Conservation (phyloP, 92 coral and sea anemone species). For the Micromussa lordhowensis region DNA sequence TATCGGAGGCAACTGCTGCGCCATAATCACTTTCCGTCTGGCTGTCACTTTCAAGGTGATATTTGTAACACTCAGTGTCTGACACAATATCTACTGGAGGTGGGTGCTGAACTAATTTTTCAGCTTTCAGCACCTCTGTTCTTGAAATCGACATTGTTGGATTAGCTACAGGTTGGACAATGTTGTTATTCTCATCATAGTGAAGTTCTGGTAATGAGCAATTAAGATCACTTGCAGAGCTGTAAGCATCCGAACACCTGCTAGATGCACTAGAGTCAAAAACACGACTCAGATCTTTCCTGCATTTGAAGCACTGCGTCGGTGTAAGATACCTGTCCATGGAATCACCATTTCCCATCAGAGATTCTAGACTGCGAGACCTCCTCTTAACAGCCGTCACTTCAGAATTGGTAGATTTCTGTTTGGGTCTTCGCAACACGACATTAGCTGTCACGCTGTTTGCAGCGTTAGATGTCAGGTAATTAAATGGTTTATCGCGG, state of each 20-base stretch:
- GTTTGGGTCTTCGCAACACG: slow-evolving; percentile 72
- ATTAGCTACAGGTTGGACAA: slow-evolving; percentile 12
- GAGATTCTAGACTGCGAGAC: slow-evolving; percentile 87
- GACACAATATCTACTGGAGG: slow-evolving; percentile 79
- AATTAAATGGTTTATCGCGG: slow-evolving; percentile 34
- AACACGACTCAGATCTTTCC: slow-evolving; percentile 80
- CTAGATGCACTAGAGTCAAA: slow-evolving; percentile 74
- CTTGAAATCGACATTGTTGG: neutral
- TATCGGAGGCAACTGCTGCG: slow-evolving; percentile 77
- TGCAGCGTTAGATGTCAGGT: slow-evolving; percentile 13
- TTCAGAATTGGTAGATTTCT: slow-evolving; percentile 61
- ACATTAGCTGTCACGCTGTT: slow-evolving; percentile 63
- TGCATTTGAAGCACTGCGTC: slow-evolving; percentile 86
- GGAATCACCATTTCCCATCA: slow-evolving; percentile 62
- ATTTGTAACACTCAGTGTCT: slow-evolving; percentile 78
- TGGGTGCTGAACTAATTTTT: slow-evolving; percentile 57
- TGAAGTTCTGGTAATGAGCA: slow-evolving; percentile 78
- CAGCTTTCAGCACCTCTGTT: slow-evolving; percentile 35
- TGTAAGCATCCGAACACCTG: slow-evolving; percentile 82
- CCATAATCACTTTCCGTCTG: slow-evolving; percentile 82
- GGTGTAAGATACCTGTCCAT: slow-evolving; percentile 70
- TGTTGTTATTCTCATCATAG: slow-evolving; percentile 73
- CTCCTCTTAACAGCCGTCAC: slow-evolving; percentile 68
- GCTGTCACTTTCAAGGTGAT: slow-evolving; percentile 76
- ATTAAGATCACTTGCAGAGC: slow-evolving; percentile 84